A percentile compares a stretch with the other conserved stretches of the same genome.
Evolutionary conservation across 2,113 vertebrate species (phyloP).

Genomic region (Castor canadensis): DNA sequence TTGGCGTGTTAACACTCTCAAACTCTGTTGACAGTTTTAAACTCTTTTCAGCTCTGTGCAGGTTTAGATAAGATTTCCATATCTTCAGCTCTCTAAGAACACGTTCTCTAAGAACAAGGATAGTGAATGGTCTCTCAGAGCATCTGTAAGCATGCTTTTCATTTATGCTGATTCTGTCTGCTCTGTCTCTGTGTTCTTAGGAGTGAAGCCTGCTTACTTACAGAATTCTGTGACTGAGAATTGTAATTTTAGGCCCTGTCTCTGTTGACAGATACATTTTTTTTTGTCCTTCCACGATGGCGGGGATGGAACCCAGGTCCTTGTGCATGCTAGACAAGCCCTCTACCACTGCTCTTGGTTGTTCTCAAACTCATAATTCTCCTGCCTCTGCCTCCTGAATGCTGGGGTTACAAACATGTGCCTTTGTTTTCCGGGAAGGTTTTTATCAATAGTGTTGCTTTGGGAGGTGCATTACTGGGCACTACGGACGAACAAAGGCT

Average conservation of each 20-base stretch:
- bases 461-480: not conserved
- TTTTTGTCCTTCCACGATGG: not conserved
- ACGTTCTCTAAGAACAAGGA: not conserved
- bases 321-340: not conserved
- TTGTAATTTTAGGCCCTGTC: not conserved
- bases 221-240: not conserved
- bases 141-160: not conserved
- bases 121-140: not conserved
- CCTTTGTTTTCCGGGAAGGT: not conserved
- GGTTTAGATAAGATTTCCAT: not conserved
- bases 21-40: not conserved
- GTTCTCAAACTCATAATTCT: no score
- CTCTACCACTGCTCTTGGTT: not conserved
- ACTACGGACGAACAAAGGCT: not conserved
- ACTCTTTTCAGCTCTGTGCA: not conserved
- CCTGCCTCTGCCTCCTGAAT: no score
- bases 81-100: not conserved
- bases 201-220: not conserved
- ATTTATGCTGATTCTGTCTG: not conserved
- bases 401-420: not conserved
- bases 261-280: not conserved
- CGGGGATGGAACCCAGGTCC: not conserved
- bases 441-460: not conserved
- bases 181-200: not conserved
- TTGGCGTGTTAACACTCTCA: not conserved